Evolutionary conservation across 2,797 vertebrate species (phyloP).

Genomic region (Coregonus suidteri): DNA sequence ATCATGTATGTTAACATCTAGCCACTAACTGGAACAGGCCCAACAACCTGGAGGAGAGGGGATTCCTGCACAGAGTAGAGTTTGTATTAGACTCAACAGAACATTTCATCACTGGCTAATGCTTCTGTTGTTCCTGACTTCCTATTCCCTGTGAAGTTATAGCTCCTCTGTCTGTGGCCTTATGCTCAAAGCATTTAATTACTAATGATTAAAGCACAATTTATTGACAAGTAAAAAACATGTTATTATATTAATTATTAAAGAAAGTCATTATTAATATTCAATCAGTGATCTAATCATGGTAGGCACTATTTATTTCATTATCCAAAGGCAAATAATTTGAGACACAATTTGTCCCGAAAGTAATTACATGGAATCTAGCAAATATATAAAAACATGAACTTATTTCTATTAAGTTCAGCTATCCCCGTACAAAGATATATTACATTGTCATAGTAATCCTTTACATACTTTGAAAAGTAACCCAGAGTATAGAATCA

Average conservation of each 20-base stretch:
- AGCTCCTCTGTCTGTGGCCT: slow-evolving; percentile 36
- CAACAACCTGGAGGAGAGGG: slow-evolving; percentile 53
- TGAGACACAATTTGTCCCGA: slow-evolving; percentile 17
- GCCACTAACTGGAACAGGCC: slow-evolving; percentile 55
- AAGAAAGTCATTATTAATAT: neutral
- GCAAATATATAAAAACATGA: slow-evolving; percentile 31
- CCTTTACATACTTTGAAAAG: slow-evolving; percentile 17
- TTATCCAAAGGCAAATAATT: slow-evolving; percentile 12
- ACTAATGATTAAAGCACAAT: slow-evolving; percentile 20
- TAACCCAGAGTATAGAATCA: slow-evolving; percentile 20
- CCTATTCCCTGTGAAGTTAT: slow-evolving; percentile 42
- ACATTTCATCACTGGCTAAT: slow-evolving; percentile 52
- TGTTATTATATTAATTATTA: neutral
- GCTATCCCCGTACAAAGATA: slow-evolving; percentile 54
- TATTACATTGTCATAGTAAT: slow-evolving; percentile 39
- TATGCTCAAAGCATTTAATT: neutral
- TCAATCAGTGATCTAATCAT: neutral
- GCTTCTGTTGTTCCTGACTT: slow-evolving; percentile 55
- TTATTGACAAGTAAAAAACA: slow-evolving; percentile 32
- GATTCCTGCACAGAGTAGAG: slow-evolving; percentile 59
- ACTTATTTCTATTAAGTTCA: slow-evolving; percentile 15
- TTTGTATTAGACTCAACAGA: slow-evolving; percentile 46
- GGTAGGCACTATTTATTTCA: neutral
- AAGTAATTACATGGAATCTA: slow-evolving; percentile 22
- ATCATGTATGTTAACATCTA: slow-evolving; percentile 61